These are phyloP conservation scores for Dryococelus australis DNA, from an alignment of 2,888 invertebrate genomes.

Conservation along the genomic window DNA sequence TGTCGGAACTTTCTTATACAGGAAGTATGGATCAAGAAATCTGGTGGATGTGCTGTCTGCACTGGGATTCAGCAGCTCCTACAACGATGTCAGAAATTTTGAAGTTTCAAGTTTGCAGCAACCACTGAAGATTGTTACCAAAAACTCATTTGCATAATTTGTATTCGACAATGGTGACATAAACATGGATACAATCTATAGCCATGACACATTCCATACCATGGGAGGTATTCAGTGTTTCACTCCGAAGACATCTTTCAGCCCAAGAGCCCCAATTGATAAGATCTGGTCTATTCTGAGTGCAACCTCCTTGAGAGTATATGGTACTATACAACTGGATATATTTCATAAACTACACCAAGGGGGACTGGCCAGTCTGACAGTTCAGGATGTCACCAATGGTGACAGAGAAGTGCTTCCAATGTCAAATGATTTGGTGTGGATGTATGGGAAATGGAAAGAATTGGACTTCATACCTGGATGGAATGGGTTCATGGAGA, in stretches of 20 bases:
- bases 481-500: constrained; percentile 5
- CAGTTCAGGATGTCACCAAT: background rate
- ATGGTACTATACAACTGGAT: background rate
- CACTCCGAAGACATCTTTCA: background rate
- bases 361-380: background rate
- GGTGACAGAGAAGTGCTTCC: background rate
- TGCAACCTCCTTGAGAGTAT: background rate
- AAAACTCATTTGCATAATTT: background rate
- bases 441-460: constrained; percentile 17
- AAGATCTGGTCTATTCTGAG: background rate
- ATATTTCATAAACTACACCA: background rate
- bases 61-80: background rate
- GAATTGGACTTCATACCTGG: background rate
- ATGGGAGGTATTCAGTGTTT: constrained; percentile 25
- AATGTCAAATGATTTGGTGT: background rate
- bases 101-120: background rate
- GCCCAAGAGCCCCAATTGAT: background rate
- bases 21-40: background rate
- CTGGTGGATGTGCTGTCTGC: background rate
- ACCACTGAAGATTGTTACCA: background rate
- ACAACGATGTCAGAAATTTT: background rate
- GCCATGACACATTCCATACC: background rate
- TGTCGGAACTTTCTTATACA: background rate
- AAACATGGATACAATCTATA: constrained; percentile 7
- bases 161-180: constrained; percentile 23